These are phyloP conservation scores for Crematogaster levior DNA, from an alignment of 2,888 invertebrate genomes.

Conservation along the genomic window DNA sequence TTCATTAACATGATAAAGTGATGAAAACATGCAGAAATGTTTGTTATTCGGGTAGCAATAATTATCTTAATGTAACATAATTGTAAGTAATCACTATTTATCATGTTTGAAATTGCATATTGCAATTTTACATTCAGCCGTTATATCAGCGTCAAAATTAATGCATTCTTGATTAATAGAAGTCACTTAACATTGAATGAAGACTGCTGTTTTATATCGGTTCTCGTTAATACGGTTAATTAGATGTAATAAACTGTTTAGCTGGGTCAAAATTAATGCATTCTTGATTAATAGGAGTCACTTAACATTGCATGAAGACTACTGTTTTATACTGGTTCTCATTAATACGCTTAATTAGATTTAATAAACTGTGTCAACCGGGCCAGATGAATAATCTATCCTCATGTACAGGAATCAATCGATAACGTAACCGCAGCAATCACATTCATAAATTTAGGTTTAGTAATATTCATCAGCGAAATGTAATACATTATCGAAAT, in stretches of 20 bases:
- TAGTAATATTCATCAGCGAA: conserved; percentile 43
- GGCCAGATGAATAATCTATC: conserved; percentile 35
- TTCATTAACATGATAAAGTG: not conserved
- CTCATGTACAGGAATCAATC: conserved; percentile 28
- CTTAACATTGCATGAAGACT: conserved; percentile 21
- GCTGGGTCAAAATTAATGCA: not conserved
- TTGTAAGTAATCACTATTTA: conserved; percentile 4
- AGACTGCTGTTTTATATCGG: conserved; percentile 19
- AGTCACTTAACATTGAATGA: conserved; percentile 21
- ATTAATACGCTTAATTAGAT: conserved; percentile 40
- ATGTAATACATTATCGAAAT: conserved; percentile 10
- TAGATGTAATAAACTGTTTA: conserved; percentile 33
- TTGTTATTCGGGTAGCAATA: not conserved
- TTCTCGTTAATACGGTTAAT: conserved; percentile 30
- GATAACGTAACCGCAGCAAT: conserved; percentile 29
- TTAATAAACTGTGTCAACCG: conserved; percentile 31
- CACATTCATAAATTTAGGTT: conserved; percentile 42
- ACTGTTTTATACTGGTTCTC: conserved; percentile 2
- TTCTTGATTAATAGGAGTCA: conserved; percentile 33
- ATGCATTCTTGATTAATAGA: conserved; percentile 30
- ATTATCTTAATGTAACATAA: not conserved
- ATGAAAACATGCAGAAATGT: not conserved
- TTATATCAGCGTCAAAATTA: conserved; percentile 20
- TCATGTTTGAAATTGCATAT: not conserved
- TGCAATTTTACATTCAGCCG: conserved; percentile 18